Percentiles rank a stretch among this genome's conserved stretches.
These are phyloP conservation scores for Gambusia yucatana DNA, from an alignment of 2,797 vertebrate species.

Conservation along the genomic window DNA sequence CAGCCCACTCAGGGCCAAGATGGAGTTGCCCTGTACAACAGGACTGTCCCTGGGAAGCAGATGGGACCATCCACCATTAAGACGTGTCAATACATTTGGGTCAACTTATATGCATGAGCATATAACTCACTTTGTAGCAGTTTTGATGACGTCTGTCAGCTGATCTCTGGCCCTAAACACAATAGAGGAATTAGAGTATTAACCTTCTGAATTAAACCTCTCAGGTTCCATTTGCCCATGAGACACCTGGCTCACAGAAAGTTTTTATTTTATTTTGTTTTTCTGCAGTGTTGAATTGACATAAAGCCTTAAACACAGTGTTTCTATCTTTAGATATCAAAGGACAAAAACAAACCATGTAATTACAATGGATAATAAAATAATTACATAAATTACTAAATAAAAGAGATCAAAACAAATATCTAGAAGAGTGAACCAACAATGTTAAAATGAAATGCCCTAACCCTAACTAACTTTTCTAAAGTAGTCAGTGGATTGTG, in stretches of 20 bases:
- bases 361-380: too few relatives aligned
- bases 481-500: too few relatives aligned
- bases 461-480: too few relatives aligned
- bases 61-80: not conserved
- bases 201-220: slow-evolving; percentile 14
- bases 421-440: too few relatives aligned
- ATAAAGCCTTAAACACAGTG: not conserved
- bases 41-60: slow-evolving; percentile 87
- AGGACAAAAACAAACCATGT: too few relatives aligned
- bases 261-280: not conserved
- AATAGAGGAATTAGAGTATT: not conserved
- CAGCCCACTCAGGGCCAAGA: slow-evolving; percentile 91
- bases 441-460: too few relatives aligned
- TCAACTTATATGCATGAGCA: not conserved
- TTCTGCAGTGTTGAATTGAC: not conserved
- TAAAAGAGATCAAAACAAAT: too few relatives aligned
- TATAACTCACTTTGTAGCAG: slow-evolving; percentile 79
- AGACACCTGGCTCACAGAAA: not conserved
- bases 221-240: not conserved
- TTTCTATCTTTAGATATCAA: too few relatives aligned
- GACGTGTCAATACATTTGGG: not conserved
- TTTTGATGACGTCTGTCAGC: slow-evolving; percentile 89
- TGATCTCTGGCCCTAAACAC: slow-evolving; percentile 89
- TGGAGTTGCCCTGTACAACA: slow-evolving; percentile 93
- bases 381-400: too few relatives aligned